phyloP scores from a whole-genome alignment of 2,888 invertebrate genomes.

The Heliconius charithonia region DNA sequence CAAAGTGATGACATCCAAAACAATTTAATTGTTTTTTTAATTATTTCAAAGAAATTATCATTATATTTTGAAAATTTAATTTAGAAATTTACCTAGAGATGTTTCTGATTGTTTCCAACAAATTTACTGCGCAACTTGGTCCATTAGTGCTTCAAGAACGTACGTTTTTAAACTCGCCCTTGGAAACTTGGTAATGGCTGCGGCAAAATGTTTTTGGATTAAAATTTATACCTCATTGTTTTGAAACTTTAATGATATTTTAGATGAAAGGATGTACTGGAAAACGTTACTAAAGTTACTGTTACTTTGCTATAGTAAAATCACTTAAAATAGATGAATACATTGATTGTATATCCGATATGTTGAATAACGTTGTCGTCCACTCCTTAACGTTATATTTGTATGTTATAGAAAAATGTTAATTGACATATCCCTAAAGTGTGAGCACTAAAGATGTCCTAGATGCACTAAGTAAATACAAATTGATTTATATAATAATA shows the following conservation, averaged over 20 bases:
- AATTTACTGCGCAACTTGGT: slow-evolving; percentile 42
- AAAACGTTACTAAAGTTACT: slow-evolving; percentile 33
- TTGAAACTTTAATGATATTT: slow-evolving; percentile 40
- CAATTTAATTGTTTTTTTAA: not conserved
- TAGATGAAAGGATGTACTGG: slow-evolving; percentile 24
- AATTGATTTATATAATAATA: too few species aligned
- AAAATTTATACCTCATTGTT: slow-evolving; percentile 43
- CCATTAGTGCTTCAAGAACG: slow-evolving; percentile 46
- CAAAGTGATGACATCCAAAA: not conserved
- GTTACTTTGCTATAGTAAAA: not conserved
- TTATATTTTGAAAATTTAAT: not conserved
- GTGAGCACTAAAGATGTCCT: too few species aligned
- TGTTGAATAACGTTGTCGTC: too few species aligned
- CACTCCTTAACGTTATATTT: not conserved
- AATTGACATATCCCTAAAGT: too few species aligned
- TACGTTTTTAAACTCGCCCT: slow-evolving; percentile 44
- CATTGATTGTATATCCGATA: too few species aligned
- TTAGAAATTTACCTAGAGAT: slow-evolving; percentile 1
- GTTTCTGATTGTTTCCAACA: slow-evolving; percentile 25
- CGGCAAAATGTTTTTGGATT: slow-evolving; percentile 45
- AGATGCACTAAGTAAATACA: too few species aligned
- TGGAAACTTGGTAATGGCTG: slow-evolving; percentile 44
- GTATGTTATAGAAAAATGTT: not conserved
- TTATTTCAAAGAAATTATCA: not conserved
- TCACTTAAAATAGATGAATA: not conserved